Percentiles rank a stretch among this genome's conserved stretches.
phyloP scores from a whole-genome alignment of 2,113 vertebrate species.

The Nothoprocta pentlandii region DNA sequence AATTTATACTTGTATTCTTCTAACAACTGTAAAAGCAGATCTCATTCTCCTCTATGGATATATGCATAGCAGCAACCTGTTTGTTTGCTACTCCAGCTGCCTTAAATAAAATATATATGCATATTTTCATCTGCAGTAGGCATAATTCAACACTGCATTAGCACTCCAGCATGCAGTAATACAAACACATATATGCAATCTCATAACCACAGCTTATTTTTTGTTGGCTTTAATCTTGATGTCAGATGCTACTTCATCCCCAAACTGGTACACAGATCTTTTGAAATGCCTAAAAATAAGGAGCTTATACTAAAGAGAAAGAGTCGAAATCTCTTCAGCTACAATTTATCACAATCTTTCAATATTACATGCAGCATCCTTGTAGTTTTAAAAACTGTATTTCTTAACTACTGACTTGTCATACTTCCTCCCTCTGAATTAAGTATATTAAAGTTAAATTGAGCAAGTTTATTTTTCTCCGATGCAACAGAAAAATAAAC shows the following conservation, averaged over 20 bases:
- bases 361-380: background rate
- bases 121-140: conserved; percentile 46
- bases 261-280: conserved; percentile 19
- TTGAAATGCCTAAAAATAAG: background rate
- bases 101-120: conserved; percentile 61
- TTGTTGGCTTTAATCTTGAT: conserved; percentile 54
- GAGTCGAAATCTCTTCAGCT: conserved; percentile 24
- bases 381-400: background rate
- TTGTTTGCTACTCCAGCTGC: background rate
- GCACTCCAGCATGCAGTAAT: background rate
- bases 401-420: background rate
- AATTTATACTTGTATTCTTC: background rate
- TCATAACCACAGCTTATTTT: conserved; percentile 11
- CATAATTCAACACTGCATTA: conserved; percentile 34
- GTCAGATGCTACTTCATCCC: conserved; percentile 60
- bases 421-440: background rate
- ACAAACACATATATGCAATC: conserved; percentile 6
- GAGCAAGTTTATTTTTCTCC: background rate
- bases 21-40: background rate
- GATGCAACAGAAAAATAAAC: background rate
- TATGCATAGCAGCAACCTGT: background rate
- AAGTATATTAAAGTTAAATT: background rate
- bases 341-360: background rate
- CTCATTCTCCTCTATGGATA: background rate
- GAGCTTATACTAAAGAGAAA: conserved; percentile 49